Evolutionary conservation across 2,113 vertebrate species (phyloP), one percentile per base, ranked within the genome.

Genomic region (Varanus komodoensis): DNA sequence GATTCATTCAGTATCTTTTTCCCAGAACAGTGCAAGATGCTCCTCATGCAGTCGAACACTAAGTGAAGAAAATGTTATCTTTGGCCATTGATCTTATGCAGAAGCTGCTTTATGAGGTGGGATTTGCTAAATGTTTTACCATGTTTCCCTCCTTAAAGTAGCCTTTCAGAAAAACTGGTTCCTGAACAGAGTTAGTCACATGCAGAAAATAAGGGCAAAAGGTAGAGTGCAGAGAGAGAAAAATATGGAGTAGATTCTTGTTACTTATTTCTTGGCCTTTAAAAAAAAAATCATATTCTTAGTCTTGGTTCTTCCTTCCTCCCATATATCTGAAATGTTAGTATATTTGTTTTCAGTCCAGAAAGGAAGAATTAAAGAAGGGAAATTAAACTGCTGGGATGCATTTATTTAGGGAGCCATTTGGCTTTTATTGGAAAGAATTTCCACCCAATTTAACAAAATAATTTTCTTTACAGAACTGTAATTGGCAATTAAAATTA

Each of bases 401-500:
- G 17, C 86, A 75, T 19, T 61, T 94, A 85, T n/a, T 93, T 89
- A 91, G n/a, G 6, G 29, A 93, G n/a, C 6, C 90, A 84, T 69
- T 67, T 85, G 79, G 79, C 91, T 82, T 88, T 91, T 88, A 84
- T 78, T 87, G 86, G 57, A 68, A 54, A 75, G 75, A 89, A 81
- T 91, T 68, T 44, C 14, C 84, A 0, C 73, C 17, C 54, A 87
- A 92, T 92, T 87, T 84, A n/a, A 86, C 80, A 89, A 87, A 89
- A 92, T 87, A 83, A 86, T 78, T 87, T 92, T 92, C 88, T 87
- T 87, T 87, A 89, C 79, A 78, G 80, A 92, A 81, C 91, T 93
- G 54, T 79, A 92, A 86, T 67, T 94, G 85, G 91, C 91, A 93
- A 90, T 93, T 91, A 32, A 82, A 91, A 93, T 95, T 91, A 80